Evolutionary conservation across 1,140 invertebrate species (phyloP), one percentile per base, ranked within the genome.

Genomic region (Hydropsyche tenuis): DNA sequence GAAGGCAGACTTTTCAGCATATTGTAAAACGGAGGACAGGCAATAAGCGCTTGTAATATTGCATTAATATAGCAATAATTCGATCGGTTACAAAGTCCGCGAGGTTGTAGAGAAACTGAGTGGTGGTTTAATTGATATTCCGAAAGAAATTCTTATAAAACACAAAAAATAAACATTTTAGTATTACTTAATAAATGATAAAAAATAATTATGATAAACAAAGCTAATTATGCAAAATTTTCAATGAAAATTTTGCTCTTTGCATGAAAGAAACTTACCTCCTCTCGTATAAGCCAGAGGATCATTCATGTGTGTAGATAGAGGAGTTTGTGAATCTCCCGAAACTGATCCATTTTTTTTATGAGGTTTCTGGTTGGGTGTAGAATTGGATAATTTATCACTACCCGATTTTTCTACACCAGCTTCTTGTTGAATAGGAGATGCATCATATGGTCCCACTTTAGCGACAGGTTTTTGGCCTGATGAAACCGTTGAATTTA

Each of bases 41-140:
- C 95, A 0, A 98, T 85, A 63, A 98, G 84, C 0, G 96, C 95
- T 86, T 96, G 94, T 42, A 96, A 84, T 72, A 93, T 94, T 27
- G 96, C 94, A 85, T 98, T 98, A 25, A 97, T 94, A 80, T 97
- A 98, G 84, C 96, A 98, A 85, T 95, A 97, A 86, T 97, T 98
- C 62, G 93, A 94, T 65, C 91, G 89, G 84, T 98, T 98, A 43
- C 91, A 93, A 14, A 98, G 87, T 9, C 96, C 96, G 68, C 95
- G 89, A 0, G 95, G 96, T 79, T 92, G 87, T 16, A 97, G 82
- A 69, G 90, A 89, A 14, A 93, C 87, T 0, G 90, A 86, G 66
- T 89, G 86, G 81, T 93, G 90, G 78, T 94, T 91, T 78, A 94
- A 86, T 78, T 89, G 87, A 80, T 93, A 92, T 77, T 86, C 89